Conservation (phyloP, 2,113 vertebrate species). For the Cryptotis parvus region DNA sequence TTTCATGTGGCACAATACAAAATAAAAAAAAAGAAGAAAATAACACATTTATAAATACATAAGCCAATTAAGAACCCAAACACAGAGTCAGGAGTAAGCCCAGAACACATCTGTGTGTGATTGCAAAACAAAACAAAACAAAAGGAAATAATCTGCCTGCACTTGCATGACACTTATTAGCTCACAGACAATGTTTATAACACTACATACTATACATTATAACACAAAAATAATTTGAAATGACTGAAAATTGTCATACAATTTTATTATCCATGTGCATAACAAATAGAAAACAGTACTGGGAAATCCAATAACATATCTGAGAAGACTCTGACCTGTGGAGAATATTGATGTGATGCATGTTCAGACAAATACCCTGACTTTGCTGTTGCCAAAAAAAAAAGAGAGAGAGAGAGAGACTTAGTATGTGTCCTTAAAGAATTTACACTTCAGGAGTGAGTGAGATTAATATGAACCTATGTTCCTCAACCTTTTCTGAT, state of each 20-base stretch:
- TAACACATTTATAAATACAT: too few species aligned
- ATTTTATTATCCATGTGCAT: neutral
- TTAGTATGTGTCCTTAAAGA: neutral
- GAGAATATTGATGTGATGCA: neutral
- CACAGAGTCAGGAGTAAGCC: too few species aligned
- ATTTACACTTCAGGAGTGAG: neutral
- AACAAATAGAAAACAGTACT: neutral
- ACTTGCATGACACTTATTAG: too few species aligned
- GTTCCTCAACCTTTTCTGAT: too few species aligned
- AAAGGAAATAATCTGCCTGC: too few species aligned
- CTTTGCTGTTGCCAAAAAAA: neutral
- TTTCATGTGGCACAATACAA: too few species aligned
- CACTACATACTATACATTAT: constrained; percentile 12
- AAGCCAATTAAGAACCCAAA: too few species aligned
- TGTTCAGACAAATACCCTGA: neutral
- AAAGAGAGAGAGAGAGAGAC: too few species aligned
- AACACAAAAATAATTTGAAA: neutral
- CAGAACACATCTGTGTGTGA: too few species aligned
- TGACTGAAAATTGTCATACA: neutral
- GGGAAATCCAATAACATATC: neutral
- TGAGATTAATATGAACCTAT: neutral
- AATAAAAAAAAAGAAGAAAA: too few species aligned
- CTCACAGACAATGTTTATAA: too few species aligned
- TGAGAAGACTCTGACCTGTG: neutral
- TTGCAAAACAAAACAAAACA: too few species aligned